Base-by-base conservation (phyloP, 2,113 vertebrate genomes). In the Macquaria australasica region DNA sequence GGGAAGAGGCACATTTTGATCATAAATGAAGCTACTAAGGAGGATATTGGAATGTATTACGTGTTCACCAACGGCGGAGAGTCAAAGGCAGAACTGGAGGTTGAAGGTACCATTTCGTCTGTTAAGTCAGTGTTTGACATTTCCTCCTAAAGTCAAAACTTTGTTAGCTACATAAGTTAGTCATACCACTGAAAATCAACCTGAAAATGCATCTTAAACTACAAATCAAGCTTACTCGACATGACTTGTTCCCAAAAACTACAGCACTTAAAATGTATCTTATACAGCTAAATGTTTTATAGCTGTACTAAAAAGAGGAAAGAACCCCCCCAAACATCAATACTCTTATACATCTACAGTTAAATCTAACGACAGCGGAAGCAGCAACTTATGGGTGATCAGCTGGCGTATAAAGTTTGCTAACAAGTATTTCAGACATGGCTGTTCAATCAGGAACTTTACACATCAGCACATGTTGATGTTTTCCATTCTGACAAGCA, bases 1-100 rank as follows among this genome's bases (percentile, higher is more conserved):
- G 98, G 97, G 6, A 97, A 91, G 88, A 97, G 93, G 16, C 98
- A 99, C 67, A 89, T 95, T 34, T 93, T 99, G 88, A 96, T 98
- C 89, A 97, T 96, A 90, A 96, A 96, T 0, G 98, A 99, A 21
- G 97, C 97, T 18, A 85, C 79, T 10, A 91, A 84, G 82, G 97
- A 97, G 53, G 97, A 99, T 60, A 86, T 90, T 0, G 98, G 98
- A 0, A 96, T 56, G 63, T 99, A 96, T 83, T 72, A 95, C n/a
- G 95, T 95, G 77, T 82, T 94, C 45, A 98, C 98, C 84, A 99
- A 95, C 0, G 98, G 98, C 0, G 98, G 96, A 31, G 96, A 97
- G 89, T 98, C 97, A 0, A 97, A 97, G 85, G 98, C 94, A 0
- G 97, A 98, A 0, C 92, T 99, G 86, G 95, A 97, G 0, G 98